Conservation (phyloP, 2,888 invertebrate genomes). For the Eueremaeus valkanovi region DNA sequence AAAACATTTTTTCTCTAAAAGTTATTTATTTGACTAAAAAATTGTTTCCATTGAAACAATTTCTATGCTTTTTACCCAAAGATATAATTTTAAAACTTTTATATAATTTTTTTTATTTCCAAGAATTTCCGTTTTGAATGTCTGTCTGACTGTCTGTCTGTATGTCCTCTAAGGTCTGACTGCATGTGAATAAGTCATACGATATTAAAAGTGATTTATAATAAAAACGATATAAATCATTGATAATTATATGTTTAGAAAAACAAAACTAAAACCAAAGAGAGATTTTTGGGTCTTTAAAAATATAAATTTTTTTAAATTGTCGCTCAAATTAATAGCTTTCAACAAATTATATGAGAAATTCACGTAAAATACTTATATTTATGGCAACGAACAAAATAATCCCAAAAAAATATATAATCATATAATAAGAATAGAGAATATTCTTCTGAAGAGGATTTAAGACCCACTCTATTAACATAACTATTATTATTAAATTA, state of each 20-base stretch:
- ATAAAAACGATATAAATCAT: conserved; percentile 8
- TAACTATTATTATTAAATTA: too few relatives aligned
- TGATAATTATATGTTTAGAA: conserved; percentile 1
- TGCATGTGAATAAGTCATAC: background rate
- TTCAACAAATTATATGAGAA: too few relatives aligned
- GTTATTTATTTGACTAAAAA: too few relatives aligned
- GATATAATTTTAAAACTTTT: background rate
- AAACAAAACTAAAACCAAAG: background rate
- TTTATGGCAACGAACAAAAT: too few relatives aligned
- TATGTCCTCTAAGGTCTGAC: background rate
- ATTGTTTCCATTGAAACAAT: background rate
- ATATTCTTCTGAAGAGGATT: background rate
- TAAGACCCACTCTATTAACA: too few relatives aligned
- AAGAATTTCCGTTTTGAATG: background rate
- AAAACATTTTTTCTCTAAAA: too few relatives aligned
- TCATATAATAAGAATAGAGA: background rate
- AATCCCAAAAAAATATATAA: too few relatives aligned
- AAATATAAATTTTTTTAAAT: background rate
- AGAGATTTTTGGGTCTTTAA: background rate
- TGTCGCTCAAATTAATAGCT: background rate
- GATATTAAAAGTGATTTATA: background rate
- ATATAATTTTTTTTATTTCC: background rate
- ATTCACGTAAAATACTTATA: too few relatives aligned
- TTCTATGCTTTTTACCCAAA: too few relatives aligned
- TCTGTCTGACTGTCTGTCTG: background rate